A percentile compares a stretch with the other conserved stretches of the same genome.
phyloP scores from a whole-genome alignment of 2,888 invertebrate genomes.

The Lepidocyrtoides sp. region DNA sequence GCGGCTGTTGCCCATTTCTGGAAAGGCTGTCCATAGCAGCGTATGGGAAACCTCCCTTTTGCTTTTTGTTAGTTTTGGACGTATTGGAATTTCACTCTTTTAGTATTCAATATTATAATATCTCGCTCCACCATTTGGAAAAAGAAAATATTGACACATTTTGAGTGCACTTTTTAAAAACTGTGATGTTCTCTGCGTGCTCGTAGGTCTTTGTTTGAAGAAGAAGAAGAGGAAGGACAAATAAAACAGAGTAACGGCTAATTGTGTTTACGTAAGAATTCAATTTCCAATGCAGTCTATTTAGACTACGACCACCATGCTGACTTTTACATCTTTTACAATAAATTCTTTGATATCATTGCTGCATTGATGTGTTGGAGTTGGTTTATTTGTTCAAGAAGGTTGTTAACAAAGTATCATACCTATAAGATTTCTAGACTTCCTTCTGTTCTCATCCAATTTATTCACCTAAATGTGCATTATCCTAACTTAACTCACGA shows the following conservation, averaged over 20 bases:
- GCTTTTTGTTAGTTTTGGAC: not conserved
- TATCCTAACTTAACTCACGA: too few species aligned
- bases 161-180: not conserved
- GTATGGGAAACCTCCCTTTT: not conserved
- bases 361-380: not conserved
- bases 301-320: not conserved
- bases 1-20: not conserved
- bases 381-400: not conserved
- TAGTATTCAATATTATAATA: not conserved
- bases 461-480: too few species aligned
- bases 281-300: not conserved
- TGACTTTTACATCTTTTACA: not conserved
- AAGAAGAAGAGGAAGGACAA: slow-evolving; percentile 12
- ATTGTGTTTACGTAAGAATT: not conserved
- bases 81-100: not conserved
- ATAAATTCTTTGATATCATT: not conserved
- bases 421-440: too few species aligned
- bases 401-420: slow-evolving; percentile 6
- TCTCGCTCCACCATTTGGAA: not conserved
- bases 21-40: not conserved
- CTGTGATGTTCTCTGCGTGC: not conserved
- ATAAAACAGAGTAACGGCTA: not conserved
- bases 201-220: not conserved
- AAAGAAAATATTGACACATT: not conserved
- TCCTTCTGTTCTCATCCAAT: too few species aligned